phyloP scores from a whole-genome alignment of 2,888 invertebrate species.

The Rhimphoctona megacephalus region DNA sequence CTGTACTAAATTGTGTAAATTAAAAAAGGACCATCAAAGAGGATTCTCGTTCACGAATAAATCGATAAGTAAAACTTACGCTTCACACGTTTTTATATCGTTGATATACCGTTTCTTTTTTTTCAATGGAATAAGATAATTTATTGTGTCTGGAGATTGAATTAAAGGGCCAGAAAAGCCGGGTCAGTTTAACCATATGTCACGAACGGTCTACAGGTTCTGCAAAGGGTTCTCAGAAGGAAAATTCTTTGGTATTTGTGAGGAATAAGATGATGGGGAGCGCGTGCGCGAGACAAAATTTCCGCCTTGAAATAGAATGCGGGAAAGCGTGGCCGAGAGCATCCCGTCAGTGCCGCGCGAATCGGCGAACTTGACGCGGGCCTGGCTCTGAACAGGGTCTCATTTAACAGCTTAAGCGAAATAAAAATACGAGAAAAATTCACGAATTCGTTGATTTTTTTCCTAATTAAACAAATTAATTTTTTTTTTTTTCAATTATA shows the following conservation, averaged over 20 bases:
- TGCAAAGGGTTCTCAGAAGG: conserved; percentile 18
- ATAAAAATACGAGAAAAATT: conserved; percentile 37
- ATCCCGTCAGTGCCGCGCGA: conserved; percentile 75
- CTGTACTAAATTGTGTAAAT: background rate
- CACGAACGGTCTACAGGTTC: background rate
- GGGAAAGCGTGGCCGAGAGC: conserved; percentile 63
- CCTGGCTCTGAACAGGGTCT: conserved; percentile 53
- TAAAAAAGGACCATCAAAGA: background rate
- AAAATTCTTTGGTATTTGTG: conserved; percentile 30
- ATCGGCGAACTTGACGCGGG: conserved; percentile 73
- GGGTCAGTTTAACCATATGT: background rate
- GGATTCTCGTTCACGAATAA: background rate
- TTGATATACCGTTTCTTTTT: background rate
- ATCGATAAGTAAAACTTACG: background rate
- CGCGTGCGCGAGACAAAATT: conserved; percentile 75
- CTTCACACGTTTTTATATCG: background rate
- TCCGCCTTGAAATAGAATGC: conserved; percentile 72
- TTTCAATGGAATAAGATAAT: background rate
- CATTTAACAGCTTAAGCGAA: conserved; percentile 22
- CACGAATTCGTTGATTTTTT: background rate
- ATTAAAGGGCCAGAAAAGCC: background rate
- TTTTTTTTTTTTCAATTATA: background rate
- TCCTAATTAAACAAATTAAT: conserved; percentile 12
- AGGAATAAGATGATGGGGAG: conserved; percentile 52
- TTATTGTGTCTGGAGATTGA: conserved; percentile 10